Conservation (phyloP, 37 sponge, comb jelly and placozoan species). For the Agelas oroides region DNA sequence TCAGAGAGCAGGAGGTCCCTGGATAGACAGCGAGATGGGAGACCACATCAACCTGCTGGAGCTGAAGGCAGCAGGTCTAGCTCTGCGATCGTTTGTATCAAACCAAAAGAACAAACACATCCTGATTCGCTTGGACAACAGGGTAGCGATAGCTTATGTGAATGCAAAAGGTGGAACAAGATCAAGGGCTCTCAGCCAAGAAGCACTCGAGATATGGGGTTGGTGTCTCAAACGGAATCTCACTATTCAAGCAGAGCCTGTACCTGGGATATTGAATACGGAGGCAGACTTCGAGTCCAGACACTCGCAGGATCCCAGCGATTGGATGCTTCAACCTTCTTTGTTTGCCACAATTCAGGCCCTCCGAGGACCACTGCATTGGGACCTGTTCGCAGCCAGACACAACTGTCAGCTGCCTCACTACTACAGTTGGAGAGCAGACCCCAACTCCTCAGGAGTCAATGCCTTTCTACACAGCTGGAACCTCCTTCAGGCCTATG, state of each 20-base stretch:
- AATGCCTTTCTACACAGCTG: slow-evolving; percentile 7
- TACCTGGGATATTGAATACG: slow-evolving; percentile 27
- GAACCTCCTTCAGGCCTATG: background rate
- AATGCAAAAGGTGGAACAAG: slow-evolving; percentile 18
- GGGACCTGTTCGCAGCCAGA: slow-evolving; percentile 34
- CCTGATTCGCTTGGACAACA: slow-evolving; percentile 10
- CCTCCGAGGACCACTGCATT: background rate
- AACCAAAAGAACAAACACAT: background rate
- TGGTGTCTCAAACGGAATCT: slow-evolving; percentile 10
- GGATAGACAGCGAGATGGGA: background rate
- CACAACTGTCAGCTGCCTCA: slow-evolving; percentile 4
- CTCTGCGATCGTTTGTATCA: background rate
- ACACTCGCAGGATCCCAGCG: background rate
- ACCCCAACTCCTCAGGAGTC: too few species aligned
- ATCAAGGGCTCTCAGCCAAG: background rate
- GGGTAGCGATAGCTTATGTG: slow-evolving; percentile 18
- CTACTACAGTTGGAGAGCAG: slow-evolving; percentile 30
- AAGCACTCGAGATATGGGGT: slow-evolving; percentile 5
- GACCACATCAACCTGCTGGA: slow-evolving; percentile 21
- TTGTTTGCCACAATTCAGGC: background rate
- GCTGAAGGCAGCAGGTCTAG: slow-evolving; percentile 14
- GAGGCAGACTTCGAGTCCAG: slow-evolving; percentile 29
- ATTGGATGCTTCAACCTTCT: slow-evolving; percentile 7
- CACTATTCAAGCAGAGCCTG: slow-evolving; percentile 2
- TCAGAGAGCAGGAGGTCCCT: slow-evolving; percentile 28